These are phyloP conservation scores for Malurus melanocephalus DNA, from an alignment of 2,113 vertebrate species.

Conservation along the genomic window DNA sequence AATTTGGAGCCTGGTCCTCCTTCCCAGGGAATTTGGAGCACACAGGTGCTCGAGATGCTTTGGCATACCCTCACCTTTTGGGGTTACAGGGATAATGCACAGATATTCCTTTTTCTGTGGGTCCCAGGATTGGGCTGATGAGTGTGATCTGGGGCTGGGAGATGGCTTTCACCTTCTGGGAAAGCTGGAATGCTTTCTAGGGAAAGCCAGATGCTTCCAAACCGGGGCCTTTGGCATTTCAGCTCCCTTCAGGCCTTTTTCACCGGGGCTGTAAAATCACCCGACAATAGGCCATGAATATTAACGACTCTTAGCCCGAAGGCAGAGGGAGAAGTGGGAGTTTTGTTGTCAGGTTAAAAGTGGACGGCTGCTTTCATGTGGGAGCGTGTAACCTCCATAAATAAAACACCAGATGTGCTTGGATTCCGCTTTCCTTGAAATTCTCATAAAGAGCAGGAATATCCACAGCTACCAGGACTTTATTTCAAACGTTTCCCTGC, in stretches of 20 bases:
- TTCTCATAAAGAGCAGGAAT: not conserved
- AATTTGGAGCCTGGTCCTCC: not conserved
- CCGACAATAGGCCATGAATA: conserved; percentile 5
- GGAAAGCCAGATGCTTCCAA: not conserved
- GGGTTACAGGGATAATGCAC: not conserved
- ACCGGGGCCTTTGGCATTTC: not conserved
- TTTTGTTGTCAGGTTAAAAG: not conserved
- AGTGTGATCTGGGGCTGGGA: not conserved
- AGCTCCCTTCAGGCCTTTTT: not conserved
- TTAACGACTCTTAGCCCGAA: not conserved
- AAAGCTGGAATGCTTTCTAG: not conserved
- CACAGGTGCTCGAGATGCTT: not conserved
- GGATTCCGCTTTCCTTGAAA: not conserved
- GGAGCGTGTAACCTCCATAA: not conserved
- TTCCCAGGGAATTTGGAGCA: rapidly evolving
- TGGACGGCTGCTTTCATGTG: conserved; percentile 13
- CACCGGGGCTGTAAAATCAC: not conserved
- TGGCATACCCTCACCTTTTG: rapidly evolving
- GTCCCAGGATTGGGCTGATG: not conserved
- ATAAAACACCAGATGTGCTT: conserved; percentile 39
- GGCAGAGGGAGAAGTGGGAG: not conserved
- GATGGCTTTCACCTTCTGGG: not conserved
- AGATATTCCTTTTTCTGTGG: not conserved
- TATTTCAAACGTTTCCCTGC: not conserved
- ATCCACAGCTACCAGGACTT: not conserved